Percentiles rank a stretch among this genome's conserved stretches.
These are phyloP conservation scores for Gobio occitaniae DNA, from an alignment of 2,797 vertebrate species.

Conservation along the genomic window DNA sequence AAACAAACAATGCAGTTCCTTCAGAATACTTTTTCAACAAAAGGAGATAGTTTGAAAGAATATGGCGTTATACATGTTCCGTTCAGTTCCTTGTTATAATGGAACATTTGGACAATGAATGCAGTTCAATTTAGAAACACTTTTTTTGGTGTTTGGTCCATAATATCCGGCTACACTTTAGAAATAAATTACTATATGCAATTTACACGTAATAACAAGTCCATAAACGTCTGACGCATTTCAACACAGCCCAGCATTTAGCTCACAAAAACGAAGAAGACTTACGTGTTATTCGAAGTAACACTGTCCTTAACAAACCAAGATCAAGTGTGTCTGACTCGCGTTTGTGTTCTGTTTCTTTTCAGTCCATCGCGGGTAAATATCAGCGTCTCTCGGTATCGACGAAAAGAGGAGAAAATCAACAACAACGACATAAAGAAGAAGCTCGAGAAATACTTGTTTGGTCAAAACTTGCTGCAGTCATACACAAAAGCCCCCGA, in stretches of 20 bases:
- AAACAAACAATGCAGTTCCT: conserved; percentile 97
- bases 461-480: conserved; percentile 97
- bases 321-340: conserved; percentile 81
- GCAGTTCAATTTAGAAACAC: conserved; percentile 92
- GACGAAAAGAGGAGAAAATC: conserved; percentile 54
- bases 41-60: conserved; percentile 87
- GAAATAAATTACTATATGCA: conserved; percentile 99
- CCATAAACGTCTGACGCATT: conserved; percentile 83
- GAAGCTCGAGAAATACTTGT: conserved; percentile 39
- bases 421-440: conserved; percentile 68
- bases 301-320: conserved; percentile 94
- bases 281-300: conserved; percentile 97
- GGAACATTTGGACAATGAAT: conserved; percentile 86
- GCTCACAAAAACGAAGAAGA: conserved; percentile 84
- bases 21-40: conserved; percentile 91
- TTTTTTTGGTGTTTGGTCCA: conserved; percentile 93
- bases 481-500: conserved; percentile 97
- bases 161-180: conserved; percentile 92
- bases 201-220: conserved; percentile 95
- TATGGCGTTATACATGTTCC: conserved; percentile 95
- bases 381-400: conserved; percentile 65
- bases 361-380: conserved; percentile 71
- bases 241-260: conserved; percentile 69
- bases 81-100: conserved; percentile 90
- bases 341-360: conserved; percentile 74